Evolutionary conservation across 2,113 vertebrate genomes (phyloP).

Genomic region (Circaetus gallicus): DNA sequence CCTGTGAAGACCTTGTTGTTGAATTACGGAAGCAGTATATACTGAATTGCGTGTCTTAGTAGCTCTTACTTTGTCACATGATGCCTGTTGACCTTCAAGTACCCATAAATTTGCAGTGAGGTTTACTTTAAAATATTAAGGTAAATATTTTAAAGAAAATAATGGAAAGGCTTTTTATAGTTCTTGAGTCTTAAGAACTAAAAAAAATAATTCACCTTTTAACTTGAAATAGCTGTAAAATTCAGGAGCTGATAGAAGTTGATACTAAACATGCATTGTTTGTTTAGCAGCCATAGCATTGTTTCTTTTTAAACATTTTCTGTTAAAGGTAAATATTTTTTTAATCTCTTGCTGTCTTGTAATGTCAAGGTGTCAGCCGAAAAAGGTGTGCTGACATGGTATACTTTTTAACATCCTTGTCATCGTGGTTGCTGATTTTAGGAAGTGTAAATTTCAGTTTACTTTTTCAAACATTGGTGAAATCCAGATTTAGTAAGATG

Average conservation of each 20-base stretch:
- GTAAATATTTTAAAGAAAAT: neutral
- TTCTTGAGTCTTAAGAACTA: neutral
- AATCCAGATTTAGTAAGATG: neutral
- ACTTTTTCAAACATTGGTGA: neutral
- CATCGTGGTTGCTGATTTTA: neutral
- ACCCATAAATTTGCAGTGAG: neutral
- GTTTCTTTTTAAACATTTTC: neutral
- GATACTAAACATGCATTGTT: neutral
- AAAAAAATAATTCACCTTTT: neutral
- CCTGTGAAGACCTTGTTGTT: neutral
- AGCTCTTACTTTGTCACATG: neutral
- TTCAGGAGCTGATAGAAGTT: neutral
- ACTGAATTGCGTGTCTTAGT: neutral
- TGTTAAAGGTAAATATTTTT: neutral
- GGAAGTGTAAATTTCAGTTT: neutral
- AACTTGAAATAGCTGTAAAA: neutral
- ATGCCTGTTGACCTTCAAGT: neutral
- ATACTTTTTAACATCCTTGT: neutral
- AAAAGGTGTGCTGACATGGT: neutral
- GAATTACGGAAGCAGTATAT: neutral
- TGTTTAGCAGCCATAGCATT: neutral
- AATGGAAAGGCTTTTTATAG: neutral
- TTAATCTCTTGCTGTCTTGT: neutral
- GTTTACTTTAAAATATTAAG: neutral
- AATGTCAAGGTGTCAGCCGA: neutral